Evolutionary conservation across 2,113 vertebrate species (phyloP).

Genomic region (Garra rufa): DNA sequence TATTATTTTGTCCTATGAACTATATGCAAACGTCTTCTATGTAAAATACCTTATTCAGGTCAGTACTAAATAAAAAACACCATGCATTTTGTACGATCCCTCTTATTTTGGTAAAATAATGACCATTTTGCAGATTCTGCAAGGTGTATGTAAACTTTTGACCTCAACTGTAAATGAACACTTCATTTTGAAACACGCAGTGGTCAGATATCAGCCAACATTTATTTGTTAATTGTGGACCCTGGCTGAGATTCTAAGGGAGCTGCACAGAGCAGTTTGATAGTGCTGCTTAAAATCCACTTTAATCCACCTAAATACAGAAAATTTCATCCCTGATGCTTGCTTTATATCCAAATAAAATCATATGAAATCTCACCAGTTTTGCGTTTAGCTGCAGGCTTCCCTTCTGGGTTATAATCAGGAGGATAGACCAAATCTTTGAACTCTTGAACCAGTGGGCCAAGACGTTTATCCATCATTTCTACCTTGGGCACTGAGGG

Average conservation of each 20-base stretch:
- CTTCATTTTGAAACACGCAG: not conserved
- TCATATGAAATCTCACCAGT: slow-evolving; percentile 62
- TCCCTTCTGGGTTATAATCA: slow-evolving; percentile 83
- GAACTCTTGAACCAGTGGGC: slow-evolving; percentile 84
- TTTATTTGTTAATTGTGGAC: not conserved
- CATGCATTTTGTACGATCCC: too few species aligned
- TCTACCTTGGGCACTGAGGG: slow-evolving; percentile 87
- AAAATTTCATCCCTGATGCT: not conserved
- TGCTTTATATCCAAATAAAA: not conserved
- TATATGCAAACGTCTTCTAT: too few species aligned
- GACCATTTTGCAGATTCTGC: too few species aligned
- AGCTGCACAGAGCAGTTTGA: not conserved
- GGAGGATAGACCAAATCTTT: slow-evolving; percentile 91
- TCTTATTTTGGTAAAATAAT: too few species aligned
- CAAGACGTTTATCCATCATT: slow-evolving; percentile 85
- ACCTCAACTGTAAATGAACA: too few species aligned
- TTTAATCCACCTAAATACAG: not conserved
- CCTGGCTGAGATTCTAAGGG: not conserved
- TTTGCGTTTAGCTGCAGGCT: slow-evolving; percentile 80
- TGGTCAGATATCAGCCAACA: not conserved
- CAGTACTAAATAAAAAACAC: too few species aligned
- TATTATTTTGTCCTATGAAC: too few species aligned
- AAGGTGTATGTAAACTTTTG: too few species aligned
- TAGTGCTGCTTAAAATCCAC: too few species aligned
- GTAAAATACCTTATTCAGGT: too few species aligned